These are phyloP conservation scores for Ophiothrix spiculata DNA, from an alignment of 35 echinoderm and acorn worm genomes.

Conservation along the genomic window DNA sequence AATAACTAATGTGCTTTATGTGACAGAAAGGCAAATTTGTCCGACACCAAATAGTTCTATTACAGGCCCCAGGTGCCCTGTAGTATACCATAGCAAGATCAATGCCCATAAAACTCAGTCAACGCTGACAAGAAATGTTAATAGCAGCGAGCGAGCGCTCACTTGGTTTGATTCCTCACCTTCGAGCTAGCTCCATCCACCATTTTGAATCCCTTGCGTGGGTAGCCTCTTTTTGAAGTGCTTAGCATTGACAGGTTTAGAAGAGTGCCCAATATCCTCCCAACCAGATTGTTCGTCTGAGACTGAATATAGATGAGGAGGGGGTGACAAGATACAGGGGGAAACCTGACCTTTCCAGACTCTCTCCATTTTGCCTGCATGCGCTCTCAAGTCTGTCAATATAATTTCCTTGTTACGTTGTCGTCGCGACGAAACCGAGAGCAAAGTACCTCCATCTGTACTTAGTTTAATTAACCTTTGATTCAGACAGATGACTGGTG, in stretches of 20 bases:
- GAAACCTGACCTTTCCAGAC: not conserved
- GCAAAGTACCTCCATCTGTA: not conserved
- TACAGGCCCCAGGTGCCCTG: not conserved
- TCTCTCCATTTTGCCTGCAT: no score
- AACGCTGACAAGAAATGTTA: not conserved
- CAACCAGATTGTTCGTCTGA: not conserved
- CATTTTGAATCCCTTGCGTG: no score
- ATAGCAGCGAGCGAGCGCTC: no score
- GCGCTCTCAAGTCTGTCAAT: no score
- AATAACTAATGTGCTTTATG: not conserved
- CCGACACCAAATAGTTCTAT: not conserved
- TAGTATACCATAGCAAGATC: not conserved
- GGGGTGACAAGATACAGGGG: not conserved
- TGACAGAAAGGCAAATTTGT: not conserved
- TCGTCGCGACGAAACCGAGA: not conserved
- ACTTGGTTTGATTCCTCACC: no score
- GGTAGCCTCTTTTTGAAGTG: not conserved
- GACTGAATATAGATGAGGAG: not conserved
- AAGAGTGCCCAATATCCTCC: not conserved
- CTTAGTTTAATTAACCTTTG: not conserved
- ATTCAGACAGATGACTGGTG: not conserved
- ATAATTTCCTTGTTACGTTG: not conserved
- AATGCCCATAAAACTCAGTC: slow-evolving; percentile 7
- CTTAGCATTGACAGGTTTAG: not conserved
- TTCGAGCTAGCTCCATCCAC: no score